These are phyloP conservation scores for Timandra comae DNA, from an alignment of 2,888 invertebrate species.

Conservation along the genomic window DNA sequence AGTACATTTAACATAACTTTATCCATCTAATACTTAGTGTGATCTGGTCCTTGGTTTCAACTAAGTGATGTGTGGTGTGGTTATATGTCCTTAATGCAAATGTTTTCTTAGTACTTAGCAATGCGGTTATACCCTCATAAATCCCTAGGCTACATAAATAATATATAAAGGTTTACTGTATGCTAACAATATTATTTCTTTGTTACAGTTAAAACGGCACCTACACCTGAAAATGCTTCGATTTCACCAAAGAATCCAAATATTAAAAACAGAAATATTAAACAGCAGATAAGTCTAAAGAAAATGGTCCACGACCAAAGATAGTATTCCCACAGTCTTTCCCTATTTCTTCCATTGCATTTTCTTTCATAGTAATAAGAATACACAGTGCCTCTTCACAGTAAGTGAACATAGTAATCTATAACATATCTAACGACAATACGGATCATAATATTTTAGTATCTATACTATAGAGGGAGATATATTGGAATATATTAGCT, in stretches of 20 bases:
- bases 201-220: conserved; percentile 41
- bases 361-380: conserved; percentile 23
- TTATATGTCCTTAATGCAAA: too few relatives aligned
- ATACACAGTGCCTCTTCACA: conserved; percentile 25
- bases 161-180: too few relatives aligned
- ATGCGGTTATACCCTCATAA: too few relatives aligned
- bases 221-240: conserved; percentile 36
- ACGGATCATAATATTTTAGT: conserved; percentile 20
- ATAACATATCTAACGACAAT: conserved; percentile 47
- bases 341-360: conserved; percentile 31
- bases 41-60: too few relatives aligned
- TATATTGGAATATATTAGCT: conserved; percentile 19
- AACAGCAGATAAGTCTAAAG: conserved; percentile 46
- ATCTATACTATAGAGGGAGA: conserved; percentile 12
- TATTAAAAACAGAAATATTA: conserved; percentile 34
- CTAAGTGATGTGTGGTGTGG: too few relatives aligned
- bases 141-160: too few relatives aligned
- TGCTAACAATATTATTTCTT: conserved; percentile 15
- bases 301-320: conserved; percentile 52
- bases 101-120: too few relatives aligned
- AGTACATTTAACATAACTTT: too few relatives aligned
- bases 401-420: conserved; percentile 23
- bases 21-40: too few relatives aligned
- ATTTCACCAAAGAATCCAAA: conserved; percentile 26
- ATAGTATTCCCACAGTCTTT: conserved; percentile 34